Base-by-base conservation (phyloP, 2,797 vertebrate species). In the Aeoliscus strigatus region DNA sequence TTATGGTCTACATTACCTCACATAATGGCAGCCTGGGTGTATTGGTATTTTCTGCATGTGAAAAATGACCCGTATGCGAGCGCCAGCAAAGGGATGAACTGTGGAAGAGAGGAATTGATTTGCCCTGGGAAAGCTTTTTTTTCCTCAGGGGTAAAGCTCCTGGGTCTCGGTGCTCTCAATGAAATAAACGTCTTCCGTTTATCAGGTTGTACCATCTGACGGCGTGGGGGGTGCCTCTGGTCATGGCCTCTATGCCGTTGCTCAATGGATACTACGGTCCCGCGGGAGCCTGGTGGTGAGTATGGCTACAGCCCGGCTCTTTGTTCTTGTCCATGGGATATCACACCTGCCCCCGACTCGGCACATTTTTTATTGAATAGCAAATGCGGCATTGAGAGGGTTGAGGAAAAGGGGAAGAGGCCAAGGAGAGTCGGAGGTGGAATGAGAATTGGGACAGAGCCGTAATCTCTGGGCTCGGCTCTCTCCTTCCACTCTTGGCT, bases 251-350 rank as follows among this genome's bases (percentile, higher is more conserved):
- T 45, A 66, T 90, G 38, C 86, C 85, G 2, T 75, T 90, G 39
- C 52, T 84, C 8, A 85, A 76, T 69, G 85, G 89, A 61, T 89
- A 82, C 81, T 84, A 88, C 14, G 88, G 87, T 55, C 86, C 85
- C 12, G 88, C 87, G 12, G 86, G 89, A 70, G 71, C 85, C 49
- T 92, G 86, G 86, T 70, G 73, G 88, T 89, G 31, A 42, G 83
- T 67, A 75, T 55, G 51, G 25, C 60, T 39, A 9, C 18, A 21
- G 18, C 18, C 3, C 6, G 3, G 18, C 18, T 21, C 6, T 21
- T 3, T 21, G 18, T 21, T 6, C 3, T 6, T 3, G 18, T 21
- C 6, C 6, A 21, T 21, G 18, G 3, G 18, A 21, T 21, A n/a
- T 21, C 3, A 21, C 3, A 21, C 18, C 18, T 21, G 18, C 18